These are phyloP conservation scores for Leptodactylus fallax DNA, from an alignment of 2,797 vertebrate species.

Conservation along the genomic window DNA sequence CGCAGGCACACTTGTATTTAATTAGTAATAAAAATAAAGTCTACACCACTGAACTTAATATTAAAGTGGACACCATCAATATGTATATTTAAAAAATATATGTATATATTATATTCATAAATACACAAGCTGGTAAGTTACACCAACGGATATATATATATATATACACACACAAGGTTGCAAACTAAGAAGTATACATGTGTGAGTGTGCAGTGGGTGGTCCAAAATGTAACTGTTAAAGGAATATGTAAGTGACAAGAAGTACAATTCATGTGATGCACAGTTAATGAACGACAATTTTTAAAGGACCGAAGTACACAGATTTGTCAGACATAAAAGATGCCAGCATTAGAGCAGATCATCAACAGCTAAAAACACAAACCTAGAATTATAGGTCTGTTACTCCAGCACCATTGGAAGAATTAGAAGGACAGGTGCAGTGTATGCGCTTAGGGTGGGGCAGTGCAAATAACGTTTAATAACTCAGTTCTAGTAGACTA, in stretches of 20 bases:
- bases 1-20: neutral
- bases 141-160: neutral
- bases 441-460: constrained; percentile 10
- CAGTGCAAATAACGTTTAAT: constrained; percentile 26
- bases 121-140: neutral
- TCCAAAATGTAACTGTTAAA: neutral
- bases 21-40: neutral
- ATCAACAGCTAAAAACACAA: neutral
- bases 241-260: neutral
- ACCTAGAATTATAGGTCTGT: neutral
- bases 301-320: neutral
- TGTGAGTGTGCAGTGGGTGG: neutral
- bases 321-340: neutral
- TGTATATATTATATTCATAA: neutral
- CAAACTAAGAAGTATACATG: neutral
- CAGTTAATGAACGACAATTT: neutral
- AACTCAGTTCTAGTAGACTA: neutral
- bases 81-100: neutral
- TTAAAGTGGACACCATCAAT: neutral
- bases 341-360: neutral
- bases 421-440: neutral
- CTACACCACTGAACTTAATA: neutral
- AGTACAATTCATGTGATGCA: neutral
- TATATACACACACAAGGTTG: too few species aligned
- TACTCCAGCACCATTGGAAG: constrained; percentile 1